Evolutionary conservation across 2,797 vertebrate genomes (phyloP).

Genomic region (Vireo griseus): DNA sequence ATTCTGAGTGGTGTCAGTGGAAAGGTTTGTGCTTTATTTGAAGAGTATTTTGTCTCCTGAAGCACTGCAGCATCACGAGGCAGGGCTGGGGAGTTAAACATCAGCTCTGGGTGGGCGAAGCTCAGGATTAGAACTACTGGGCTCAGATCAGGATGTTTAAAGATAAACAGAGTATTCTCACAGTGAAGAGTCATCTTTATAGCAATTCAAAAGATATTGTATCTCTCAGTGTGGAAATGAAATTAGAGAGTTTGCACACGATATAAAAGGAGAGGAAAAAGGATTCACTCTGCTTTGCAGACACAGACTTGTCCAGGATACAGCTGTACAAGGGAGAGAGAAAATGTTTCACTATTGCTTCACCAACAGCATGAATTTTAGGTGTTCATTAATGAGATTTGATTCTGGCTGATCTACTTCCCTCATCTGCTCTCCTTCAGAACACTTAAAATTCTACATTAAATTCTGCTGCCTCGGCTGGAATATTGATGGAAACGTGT

Average conservation of each 20-base stretch:
- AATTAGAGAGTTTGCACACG: neutral
- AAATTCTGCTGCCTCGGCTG: neutral
- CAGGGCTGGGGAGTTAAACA: neutral
- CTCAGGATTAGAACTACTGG: accelerated
- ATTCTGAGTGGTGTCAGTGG: neutral
- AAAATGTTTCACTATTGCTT: neutral
- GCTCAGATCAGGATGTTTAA: neutral
- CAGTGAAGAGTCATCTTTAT: neutral
- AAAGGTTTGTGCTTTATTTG: neutral
- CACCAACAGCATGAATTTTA: neutral
- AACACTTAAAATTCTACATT: neutral
- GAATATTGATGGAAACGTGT: neutral
- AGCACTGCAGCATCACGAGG: neutral
- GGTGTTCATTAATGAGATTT: neutral
- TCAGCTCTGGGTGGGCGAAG: neutral
- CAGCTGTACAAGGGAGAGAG: neutral
- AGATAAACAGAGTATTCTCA: neutral
- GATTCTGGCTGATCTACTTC: neutral
- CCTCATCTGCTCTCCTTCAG: neutral
- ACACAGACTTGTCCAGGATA: neutral
- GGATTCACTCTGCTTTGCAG: neutral
- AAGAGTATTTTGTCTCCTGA: neutral
- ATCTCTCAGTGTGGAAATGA: neutral
- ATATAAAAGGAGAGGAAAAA: accelerated
- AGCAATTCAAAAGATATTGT: neutral